Evolutionary conservation across 2,113 vertebrate genomes (phyloP).

Genomic region (Charadrius vociferus): DNA sequence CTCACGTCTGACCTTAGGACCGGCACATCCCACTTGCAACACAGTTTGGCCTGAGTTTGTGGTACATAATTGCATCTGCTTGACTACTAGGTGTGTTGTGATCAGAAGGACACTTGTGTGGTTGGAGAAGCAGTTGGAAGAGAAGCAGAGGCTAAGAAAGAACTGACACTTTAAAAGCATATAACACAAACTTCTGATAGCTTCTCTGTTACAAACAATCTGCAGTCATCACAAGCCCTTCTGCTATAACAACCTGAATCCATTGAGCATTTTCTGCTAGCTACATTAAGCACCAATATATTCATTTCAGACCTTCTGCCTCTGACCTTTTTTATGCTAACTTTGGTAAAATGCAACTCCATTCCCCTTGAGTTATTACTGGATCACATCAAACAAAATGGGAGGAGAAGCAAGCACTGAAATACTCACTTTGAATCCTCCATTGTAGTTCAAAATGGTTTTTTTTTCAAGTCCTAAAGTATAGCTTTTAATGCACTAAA

Average conservation of each 20-base stretch:
- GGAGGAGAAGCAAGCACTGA: background rate
- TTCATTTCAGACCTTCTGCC: background rate
- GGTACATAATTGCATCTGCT: background rate
- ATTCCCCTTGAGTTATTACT: background rate
- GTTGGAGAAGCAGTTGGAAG: background rate
- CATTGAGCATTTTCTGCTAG: background rate
- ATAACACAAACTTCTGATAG: background rate
- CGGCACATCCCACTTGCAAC: background rate
- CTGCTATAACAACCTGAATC: background rate
- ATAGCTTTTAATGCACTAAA: background rate
- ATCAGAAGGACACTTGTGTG: background rate
- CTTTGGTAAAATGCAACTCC: background rate
- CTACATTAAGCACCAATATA: background rate
- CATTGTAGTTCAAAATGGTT: background rate
- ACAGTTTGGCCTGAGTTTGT: background rate
- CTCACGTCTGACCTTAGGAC: background rate
- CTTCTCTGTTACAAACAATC: background rate
- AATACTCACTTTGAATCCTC: background rate
- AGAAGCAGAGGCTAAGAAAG: background rate
- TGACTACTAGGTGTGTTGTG: background rate
- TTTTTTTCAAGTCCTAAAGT: background rate
- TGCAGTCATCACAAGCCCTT: background rate
- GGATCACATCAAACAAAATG: background rate
- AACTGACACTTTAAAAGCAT: background rate
- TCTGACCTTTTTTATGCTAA: background rate